Evolutionary conservation across 1,140 invertebrate genomes (phyloP).

Genomic region (Camponotus floridanus): DNA sequence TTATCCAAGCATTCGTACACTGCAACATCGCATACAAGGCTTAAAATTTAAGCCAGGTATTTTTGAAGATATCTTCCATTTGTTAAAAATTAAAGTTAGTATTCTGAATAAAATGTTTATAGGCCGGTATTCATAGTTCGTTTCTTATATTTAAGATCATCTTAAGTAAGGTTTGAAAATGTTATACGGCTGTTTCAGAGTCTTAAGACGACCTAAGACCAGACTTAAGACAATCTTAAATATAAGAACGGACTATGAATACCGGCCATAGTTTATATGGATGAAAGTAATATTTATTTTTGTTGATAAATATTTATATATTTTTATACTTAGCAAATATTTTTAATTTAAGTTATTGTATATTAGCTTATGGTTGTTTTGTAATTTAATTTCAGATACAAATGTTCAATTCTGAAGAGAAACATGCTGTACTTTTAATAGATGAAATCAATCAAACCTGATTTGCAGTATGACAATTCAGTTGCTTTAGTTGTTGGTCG

Average conservation of each 20-base stretch:
- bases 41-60: too few relatives aligned
- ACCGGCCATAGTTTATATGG: too few relatives aligned
- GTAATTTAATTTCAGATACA: background rate
- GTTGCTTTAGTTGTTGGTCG: background rate
- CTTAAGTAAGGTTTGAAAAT: too few relatives aligned
- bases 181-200: too few relatives aligned
- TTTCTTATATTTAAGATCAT: background rate
- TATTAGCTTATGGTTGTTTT: background rate
- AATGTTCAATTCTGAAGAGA: background rate
- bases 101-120: background rate
- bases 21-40: too few relatives aligned
- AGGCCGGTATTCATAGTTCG: background rate
- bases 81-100: conserved; percentile 14
- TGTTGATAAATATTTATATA: background rate
- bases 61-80: background rate
- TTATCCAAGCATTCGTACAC: too few relatives aligned
- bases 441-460: conserved; percentile 3
- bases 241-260: too few relatives aligned
- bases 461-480: background rate
- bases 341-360: background rate
- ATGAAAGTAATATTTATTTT: too few relatives aligned
- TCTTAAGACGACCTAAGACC: too few relatives aligned
- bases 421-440: background rate
- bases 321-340: background rate
- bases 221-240: too few relatives aligned